Evolutionary conservation across 2,113 vertebrate genomes (phyloP), one percentile per base, ranked within the genome.

Genomic region (Vireo altiloquus): DNA sequence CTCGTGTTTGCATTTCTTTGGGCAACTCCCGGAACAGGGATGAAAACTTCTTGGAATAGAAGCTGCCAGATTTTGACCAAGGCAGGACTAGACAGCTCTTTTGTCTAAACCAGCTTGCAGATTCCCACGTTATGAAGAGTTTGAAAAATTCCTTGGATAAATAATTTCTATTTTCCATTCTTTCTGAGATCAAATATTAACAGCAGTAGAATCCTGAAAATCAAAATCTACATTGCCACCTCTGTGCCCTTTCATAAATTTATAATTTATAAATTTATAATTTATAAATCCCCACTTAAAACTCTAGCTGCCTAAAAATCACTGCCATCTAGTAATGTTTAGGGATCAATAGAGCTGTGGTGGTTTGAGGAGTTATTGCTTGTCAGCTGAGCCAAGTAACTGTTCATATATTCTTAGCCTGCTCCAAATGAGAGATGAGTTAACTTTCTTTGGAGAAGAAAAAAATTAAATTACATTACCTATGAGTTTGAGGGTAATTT

Each of bases 401-500:
- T 54, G 15, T 46, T 78, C 37, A 16, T 49, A 30, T 66, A 66
- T 78, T 78, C 33, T 94, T 57, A 70, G 31, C 22, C 4, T 33
- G 5, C 6, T 87, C 19, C 14, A 85, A 66, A 85, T 47, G 19
- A 69, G 54, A 90, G 47, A 35, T 42, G 13, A 82, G 42, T 50
- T 82, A 78, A 74, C 42, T 50, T 59, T 59, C 35, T 70, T 75
- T 50, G 22, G 18, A 87, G 18, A 75, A 84, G 9, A 50, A 68
- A 78, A 65, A n/a, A 10, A 31, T 47, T 31, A 63, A 63, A 25
- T 0, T 0, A 40, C 4, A 12, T 35, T 70, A n/a, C 10, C 17
- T 84, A 57, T 11, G 47, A 65, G 81, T 91, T 2, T 49, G 28
- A 66, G 20, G 18, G 15, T 6, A 56, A 21, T 42, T 76, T 82